Evolutionary conservation across 2,888 invertebrate species (phyloP).

Genomic region (Tetanocera ferruginea): DNA sequence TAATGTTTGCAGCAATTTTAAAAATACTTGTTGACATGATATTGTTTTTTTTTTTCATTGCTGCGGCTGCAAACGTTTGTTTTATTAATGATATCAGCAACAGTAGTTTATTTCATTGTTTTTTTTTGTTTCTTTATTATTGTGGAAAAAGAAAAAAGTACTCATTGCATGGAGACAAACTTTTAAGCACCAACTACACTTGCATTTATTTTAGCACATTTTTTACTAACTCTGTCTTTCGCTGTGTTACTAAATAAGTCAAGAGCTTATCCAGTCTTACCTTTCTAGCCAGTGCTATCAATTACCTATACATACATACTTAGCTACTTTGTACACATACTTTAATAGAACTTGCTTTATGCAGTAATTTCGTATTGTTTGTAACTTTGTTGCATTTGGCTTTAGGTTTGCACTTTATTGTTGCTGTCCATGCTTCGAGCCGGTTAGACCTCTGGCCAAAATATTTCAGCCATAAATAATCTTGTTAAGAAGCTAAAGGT

Average conservation of each 20-base stretch:
- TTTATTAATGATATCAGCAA: not conserved
- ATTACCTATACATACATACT: constrained; percentile 16
- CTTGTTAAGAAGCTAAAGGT: constrained; percentile 48
- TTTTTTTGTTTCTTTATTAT: not conserved
- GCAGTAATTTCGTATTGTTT: not conserved
- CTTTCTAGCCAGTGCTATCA: constrained; percentile 3
- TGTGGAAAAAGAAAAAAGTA: no score
- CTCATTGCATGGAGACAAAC: no score
- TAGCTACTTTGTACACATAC: not conserved
- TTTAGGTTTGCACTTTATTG: not conserved
- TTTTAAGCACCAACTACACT: not conserved
- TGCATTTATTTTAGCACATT: not conserved
- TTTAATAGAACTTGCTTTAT: not conserved
- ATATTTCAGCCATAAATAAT: constrained; percentile 55
- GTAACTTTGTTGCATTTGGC: not conserved
- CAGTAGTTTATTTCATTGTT: not conserved
- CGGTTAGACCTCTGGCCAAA: constrained; percentile 51
- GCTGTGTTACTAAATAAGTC: constrained; percentile 4
- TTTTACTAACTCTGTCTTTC: not conserved
- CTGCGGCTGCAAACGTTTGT: not conserved
- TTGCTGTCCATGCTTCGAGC: constrained; percentile 15
- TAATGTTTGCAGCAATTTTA: no score
- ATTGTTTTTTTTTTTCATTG: not conserved
- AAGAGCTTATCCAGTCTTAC: constrained; percentile 4
- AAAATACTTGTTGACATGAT: no score